These are phyloP conservation scores for Oryctes rhinoceros DNA, from an alignment of 1,140 invertebrate species.

Conservation along the genomic window DNA sequence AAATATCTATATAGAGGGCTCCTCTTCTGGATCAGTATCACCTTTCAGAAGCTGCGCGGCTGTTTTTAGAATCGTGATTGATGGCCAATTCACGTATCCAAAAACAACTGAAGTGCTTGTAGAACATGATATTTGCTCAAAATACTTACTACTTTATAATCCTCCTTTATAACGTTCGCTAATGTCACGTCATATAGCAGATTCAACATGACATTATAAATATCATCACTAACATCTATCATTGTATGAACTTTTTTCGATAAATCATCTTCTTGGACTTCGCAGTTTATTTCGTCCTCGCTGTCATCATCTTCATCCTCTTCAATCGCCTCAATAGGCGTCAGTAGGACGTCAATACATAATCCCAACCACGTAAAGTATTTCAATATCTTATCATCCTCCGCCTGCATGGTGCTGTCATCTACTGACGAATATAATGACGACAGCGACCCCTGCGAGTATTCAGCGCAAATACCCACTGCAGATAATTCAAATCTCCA, in stretches of 20 bases:
- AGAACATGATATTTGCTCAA: neutral
- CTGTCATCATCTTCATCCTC: conserved; percentile 42
- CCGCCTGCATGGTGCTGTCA: conserved; percentile 14
- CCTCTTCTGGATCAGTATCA: no score
- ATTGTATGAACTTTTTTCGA: conserved; percentile 39
- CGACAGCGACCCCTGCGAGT: conserved; percentile 48
- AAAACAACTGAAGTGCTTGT: no score
- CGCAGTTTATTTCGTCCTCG: conserved; percentile 51
- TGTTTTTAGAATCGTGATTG: no score
- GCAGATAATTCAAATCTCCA: conserved; percentile 45
- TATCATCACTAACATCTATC: conserved; percentile 45
- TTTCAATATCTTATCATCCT: conserved; percentile 47
- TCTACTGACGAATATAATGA: conserved; percentile 45
- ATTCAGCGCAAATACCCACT: conserved; percentile 51
- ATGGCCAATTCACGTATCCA: no score
- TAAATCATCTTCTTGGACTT: conserved; percentile 43
- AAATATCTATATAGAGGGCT: conserved; percentile 41
- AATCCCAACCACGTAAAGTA: conserved; percentile 54
- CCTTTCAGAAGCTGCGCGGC: no score
- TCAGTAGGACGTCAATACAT: conserved; percentile 46
- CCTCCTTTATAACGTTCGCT: conserved; percentile 51
- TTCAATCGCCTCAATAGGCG: conserved; percentile 39
- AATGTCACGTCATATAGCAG: conserved; percentile 54
- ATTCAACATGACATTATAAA: conserved; percentile 51
- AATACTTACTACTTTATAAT: conserved; percentile 58